Evolutionary conservation across 2,888 invertebrate species (phyloP).

Genomic region (Neoascia interrupta): DNA sequence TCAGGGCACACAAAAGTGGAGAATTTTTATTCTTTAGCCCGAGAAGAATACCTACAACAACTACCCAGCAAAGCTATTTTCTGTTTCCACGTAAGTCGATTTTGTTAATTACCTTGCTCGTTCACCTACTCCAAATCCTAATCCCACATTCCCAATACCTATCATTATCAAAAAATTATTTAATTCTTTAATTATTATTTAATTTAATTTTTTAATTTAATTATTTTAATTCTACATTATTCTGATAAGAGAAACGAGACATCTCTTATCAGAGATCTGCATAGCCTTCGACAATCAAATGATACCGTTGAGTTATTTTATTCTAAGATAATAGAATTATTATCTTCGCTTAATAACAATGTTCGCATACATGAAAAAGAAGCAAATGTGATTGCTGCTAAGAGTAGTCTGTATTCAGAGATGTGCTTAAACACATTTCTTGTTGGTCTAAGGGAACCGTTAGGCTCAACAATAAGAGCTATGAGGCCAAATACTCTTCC

Average conservation of each 20-base stretch:
- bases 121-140: too few relatives aligned
- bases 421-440: constrained; percentile 12
- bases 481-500: neutral
- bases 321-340: neutral
- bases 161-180: too few relatives aligned
- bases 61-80: too few relatives aligned
- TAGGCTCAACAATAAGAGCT: neutral
- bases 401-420: neutral
- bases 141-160: too few relatives aligned
- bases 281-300: neutral
- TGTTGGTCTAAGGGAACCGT: neutral
- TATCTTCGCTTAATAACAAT: neutral
- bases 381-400: neutral
- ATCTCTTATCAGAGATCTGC: neutral
- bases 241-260: neutral
- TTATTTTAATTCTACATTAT: too few relatives aligned
- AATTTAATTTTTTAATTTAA: too few relatives aligned
- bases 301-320: neutral
- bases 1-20: too few relatives aligned
- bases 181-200: too few relatives aligned
- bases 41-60: too few relatives aligned
- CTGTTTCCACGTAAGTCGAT: too few relatives aligned
- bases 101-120: too few relatives aligned
- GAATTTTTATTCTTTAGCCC: too few relatives aligned
- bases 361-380: neutral